Percentiles rank a stretch among this genome's conserved stretches.
phyloP scores from a whole-genome alignment of 2,113 vertebrate species.

The human (Homo sapiens) region DNA sequence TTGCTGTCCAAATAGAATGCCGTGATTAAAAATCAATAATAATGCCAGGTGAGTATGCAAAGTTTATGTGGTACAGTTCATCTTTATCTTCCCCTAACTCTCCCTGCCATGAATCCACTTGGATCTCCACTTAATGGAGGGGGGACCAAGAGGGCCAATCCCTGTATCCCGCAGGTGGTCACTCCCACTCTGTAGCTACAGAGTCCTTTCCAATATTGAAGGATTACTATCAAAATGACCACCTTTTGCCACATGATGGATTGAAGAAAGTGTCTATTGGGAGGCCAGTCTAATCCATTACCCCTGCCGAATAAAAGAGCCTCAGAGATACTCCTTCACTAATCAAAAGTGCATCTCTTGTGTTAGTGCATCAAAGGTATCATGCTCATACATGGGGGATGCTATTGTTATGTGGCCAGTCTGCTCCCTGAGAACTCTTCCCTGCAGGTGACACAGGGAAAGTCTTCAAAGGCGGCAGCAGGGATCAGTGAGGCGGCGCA shows the following conservation, averaged over 20 bases:
- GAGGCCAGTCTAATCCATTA: neutral
- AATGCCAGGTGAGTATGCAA: rapidly evolving
- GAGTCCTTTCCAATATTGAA: rapidly evolving
- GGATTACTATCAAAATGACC: neutral
- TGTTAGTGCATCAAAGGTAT: neutral
- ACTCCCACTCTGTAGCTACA: neutral
- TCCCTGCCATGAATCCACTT: rapidly evolving
- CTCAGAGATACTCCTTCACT: neutral
- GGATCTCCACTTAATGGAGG: neutral
- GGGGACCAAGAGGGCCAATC: neutral
- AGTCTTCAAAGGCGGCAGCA: neutral
- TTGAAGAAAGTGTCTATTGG: rapidly evolving
- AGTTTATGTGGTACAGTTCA: neutral
- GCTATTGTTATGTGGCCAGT: rapidly evolving
- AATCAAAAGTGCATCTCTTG: rapidly evolving
- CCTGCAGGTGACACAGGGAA: neutral
- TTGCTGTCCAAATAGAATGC: neutral
- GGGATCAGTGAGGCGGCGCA: neutral
- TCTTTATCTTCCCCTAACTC: neutral
- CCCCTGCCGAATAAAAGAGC: rapidly evolving
- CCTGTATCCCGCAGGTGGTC: neutral
- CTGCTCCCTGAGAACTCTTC: neutral
- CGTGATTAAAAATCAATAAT: neutral
- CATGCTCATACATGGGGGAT: rapidly evolving
- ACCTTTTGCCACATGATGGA: too few species aligned